Conservation (phyloP, 2,797 vertebrate species). For the Melanotaenia boesemani region DNA sequence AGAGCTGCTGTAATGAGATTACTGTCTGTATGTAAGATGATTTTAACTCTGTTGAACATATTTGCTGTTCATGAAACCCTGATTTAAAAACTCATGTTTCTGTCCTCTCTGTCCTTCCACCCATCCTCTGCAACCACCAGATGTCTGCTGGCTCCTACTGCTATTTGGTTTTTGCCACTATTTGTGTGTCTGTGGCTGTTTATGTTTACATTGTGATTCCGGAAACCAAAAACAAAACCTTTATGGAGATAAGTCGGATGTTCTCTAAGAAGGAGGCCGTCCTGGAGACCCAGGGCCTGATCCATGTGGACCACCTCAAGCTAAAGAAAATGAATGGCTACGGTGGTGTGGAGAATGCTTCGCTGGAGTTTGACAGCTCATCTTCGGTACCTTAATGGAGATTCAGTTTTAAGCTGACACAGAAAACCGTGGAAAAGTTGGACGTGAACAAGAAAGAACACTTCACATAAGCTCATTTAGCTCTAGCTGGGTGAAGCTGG, state of each 20-base stretch:
- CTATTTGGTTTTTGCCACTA: constrained; percentile 88
- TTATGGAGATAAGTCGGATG: constrained; percentile 91
- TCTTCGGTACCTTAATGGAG: constrained; percentile 70
- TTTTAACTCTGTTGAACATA: neutral
- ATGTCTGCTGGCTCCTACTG: constrained; percentile 89
- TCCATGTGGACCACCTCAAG: constrained; percentile 78
- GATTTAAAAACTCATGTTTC: neutral
- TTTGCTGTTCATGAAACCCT: neutral
- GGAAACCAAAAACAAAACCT: constrained; percentile 93
- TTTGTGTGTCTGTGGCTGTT: constrained; percentile 86
- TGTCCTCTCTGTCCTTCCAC: neutral
- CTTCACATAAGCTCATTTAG: constrained; percentile 4
- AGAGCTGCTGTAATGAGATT: too few species aligned
- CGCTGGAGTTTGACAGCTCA: constrained; percentile 84
- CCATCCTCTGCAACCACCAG: constrained; percentile 66
- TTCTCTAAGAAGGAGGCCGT: constrained; percentile 79
- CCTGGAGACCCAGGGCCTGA: constrained; percentile 74
- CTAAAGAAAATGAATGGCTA: constrained; percentile 87
- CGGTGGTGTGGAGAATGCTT: constrained; percentile 83
- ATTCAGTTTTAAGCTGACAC: neutral
- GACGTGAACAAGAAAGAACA: constrained; percentile 17
- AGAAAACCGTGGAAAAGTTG: neutral
- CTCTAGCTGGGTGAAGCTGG: neutral
- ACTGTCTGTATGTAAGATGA: too few species aligned
- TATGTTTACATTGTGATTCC: constrained; percentile 89